These are phyloP conservation scores for Platycnemis pennipes DNA, from an alignment of 2,888 invertebrate species.

Conservation along the genomic window DNA sequence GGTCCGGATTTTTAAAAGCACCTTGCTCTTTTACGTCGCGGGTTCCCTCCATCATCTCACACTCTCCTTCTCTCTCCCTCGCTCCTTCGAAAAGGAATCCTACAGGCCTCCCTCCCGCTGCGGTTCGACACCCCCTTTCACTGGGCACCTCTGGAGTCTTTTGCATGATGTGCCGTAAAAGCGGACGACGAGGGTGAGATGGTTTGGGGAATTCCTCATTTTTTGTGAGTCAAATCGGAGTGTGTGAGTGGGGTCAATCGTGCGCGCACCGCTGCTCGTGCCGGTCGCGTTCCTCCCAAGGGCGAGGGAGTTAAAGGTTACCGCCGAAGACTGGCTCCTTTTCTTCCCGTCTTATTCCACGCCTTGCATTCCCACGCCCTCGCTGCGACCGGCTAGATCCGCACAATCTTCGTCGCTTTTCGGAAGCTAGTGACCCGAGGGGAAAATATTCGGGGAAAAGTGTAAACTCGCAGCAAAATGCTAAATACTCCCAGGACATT, in stretches of 20 bases:
- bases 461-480: too few relatives aligned
- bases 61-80: neutral
- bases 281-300: slow-evolving; percentile 32
- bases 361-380: neutral
- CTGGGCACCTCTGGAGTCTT: neutral
- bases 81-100: neutral
- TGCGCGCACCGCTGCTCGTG: slow-evolving; percentile 48
- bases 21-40: neutral
- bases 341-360: neutral
- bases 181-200: neutral
- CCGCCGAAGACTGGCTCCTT: too few relatives aligned
- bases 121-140: neutral
- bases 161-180: slow-evolving; percentile 14
- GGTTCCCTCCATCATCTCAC: neutral
- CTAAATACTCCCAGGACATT: too few relatives aligned
- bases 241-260: neutral
- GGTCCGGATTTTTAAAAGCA: neutral
- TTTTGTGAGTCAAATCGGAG: neutral
- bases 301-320: too few relatives aligned
- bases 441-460: neutral
- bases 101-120: neutral
- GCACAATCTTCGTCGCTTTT: neutral
- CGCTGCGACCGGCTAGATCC: neutral
- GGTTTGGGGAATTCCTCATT: neutral
- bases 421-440: neutral